These are phyloP conservation scores for Oreochromis tanganicae DNA, from an alignment of 2,113 vertebrate genomes.

Conservation along the genomic window DNA sequence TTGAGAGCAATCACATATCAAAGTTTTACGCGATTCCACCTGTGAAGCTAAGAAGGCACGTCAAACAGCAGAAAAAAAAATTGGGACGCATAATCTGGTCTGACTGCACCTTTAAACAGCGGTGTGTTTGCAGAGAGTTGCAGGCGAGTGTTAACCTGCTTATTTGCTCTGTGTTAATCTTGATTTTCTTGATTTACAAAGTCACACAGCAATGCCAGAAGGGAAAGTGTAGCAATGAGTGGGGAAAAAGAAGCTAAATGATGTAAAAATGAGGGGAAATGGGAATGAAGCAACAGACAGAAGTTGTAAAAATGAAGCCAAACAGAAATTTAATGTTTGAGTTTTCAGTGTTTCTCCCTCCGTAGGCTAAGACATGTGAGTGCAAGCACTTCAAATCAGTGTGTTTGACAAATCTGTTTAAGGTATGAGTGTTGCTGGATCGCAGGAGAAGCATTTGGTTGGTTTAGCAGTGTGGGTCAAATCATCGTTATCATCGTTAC, in stretches of 20 bases:
- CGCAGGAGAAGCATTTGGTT: neutral
- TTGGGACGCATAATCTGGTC: accelerated
- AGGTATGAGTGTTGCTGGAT: neutral
- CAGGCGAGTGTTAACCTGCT: accelerated
- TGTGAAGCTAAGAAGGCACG: neutral
- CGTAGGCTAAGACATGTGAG: conserved; percentile 29
- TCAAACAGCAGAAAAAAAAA: neutral
- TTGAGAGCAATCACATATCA: neutral
- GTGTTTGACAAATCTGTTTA: neutral
- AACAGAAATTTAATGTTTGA: conserved; percentile 31
- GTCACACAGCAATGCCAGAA: neutral
- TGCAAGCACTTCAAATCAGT: neutral
- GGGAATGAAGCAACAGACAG: neutral
- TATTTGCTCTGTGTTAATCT: neutral
- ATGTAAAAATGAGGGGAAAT: neutral
- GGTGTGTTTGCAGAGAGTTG: neutral
- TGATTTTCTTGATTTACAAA: neutral
- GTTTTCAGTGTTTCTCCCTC: conserved; percentile 47
- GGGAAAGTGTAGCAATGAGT: neutral
- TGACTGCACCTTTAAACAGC: neutral
- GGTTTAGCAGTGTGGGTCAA: neutral
- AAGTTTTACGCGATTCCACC: neutral
- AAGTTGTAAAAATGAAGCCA: neutral
- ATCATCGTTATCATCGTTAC: neutral
- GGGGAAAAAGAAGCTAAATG: neutral